Evolutionary conservation across 2,113 vertebrate species (phyloP).

Genomic region (Nesoenas mayeri): DNA sequence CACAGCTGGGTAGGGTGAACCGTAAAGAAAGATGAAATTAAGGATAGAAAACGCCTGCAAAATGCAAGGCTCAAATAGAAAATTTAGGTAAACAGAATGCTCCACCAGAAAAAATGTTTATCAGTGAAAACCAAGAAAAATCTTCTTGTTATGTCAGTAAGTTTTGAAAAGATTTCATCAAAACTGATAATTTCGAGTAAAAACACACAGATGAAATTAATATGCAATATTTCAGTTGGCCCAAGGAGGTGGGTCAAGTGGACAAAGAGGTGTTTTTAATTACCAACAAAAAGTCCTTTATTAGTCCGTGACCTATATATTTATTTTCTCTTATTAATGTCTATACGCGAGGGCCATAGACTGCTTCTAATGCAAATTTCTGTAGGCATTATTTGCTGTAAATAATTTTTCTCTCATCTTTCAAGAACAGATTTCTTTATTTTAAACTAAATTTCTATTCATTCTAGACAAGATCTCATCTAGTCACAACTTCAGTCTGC

Average conservation of each 20-base stretch:
- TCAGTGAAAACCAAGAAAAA: not conserved
- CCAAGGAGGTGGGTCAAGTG: not conserved
- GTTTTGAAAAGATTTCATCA: not conserved
- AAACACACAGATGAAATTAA: not conserved
- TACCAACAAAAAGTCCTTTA: not conserved
- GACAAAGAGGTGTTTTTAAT: not conserved
- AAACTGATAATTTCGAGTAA: not conserved
- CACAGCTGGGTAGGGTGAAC: not conserved
- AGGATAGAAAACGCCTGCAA: not conserved
- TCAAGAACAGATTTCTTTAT: not conserved
- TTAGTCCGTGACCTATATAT: not conserved
- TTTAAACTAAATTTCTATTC: slow-evolving; percentile 39
- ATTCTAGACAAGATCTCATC: slow-evolving; percentile 25
- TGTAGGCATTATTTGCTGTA: not conserved
- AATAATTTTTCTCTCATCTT: not conserved
- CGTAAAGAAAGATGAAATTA: not conserved
- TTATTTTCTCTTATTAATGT: not conserved
- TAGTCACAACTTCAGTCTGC: slow-evolving; percentile 21
- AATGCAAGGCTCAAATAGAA: not conserved
- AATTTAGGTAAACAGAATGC: not conserved
- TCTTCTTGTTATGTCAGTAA: not conserved
- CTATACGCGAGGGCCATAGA: not conserved
- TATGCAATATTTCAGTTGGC: not conserved
- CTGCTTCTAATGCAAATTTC: not conserved
- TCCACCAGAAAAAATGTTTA: not conserved